Base-by-base conservation (phyloP, 2,113 vertebrate genomes). In the Trichechus manatus region DNA sequence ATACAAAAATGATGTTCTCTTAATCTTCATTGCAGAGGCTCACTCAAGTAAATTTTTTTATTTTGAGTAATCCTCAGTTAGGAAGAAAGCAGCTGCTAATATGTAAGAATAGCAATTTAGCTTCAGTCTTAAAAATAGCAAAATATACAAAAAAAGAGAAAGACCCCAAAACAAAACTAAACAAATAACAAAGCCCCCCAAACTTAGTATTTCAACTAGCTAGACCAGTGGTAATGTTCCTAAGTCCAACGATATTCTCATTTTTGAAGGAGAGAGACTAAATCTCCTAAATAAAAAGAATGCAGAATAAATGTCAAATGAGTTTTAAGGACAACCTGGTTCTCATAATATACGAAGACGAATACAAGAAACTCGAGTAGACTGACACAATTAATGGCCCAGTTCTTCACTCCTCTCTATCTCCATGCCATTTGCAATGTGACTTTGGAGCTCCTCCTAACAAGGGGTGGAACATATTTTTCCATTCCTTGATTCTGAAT, bases 221-320 rank as follows among this genome's bases (percentile, higher is more conserved):
- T 75, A 81, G 50, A 93, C 13, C 72, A 77, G 87, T 47, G 15
- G 64, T 70, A 42, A 92, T 87, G 23, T 82, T 87, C 47, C 42
- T 86, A 44, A 97, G 78, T 85, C 22, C 5, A 97, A 15, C 59
- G 33, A 61, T 68, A 88, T 53, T 93, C 39, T 96, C n/a, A 82
- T 33, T 85, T 61, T 50, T 77, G 53, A 87, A 66, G 14, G 9
- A 96, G 25, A 91, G 13, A 5, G 15, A 50, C 17, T 80, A 83
- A 87, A 80, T 53, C 22, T 64, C 44, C 44, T 82, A 64, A n/a
- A 87, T 53, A 44, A 86, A 94, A 94, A 66, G 5, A 79, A 36
- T 56, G 61, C 2, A 70, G n/a, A 95, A 72, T 19, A 70, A 70
- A 77, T 81, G 44, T 88, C 31, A 90, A 42, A 74, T 33, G 29